Base-by-base conservation (phyloP, 2,797 vertebrate species). In the Champsocephalus gunnari region DNA sequence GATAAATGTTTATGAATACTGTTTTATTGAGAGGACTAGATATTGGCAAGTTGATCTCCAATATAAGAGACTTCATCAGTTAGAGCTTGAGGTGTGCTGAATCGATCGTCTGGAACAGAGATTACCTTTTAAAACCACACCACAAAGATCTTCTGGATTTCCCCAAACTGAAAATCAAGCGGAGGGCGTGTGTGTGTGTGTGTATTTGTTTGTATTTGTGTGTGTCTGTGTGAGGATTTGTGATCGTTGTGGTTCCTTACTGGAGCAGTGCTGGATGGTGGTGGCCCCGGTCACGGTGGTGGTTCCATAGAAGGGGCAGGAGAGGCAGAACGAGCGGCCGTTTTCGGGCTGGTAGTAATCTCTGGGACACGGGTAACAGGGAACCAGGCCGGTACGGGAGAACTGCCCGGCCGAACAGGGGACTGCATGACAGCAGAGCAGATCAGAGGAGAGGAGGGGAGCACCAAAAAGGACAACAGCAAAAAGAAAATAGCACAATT, bases 221-320 rank as follows among this genome's bases (percentile, higher is more conserved):
- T 58, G 14, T 3, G 12, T 59, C 7, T 65, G 19, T 54, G 32
- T 50, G 45, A 38, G 34, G 34, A 9, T 38, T 38, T 38, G 34
- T 2, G 4, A 28, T 43, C 16, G 44, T 44, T 17, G 0, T 28
- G 34, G 9, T 7, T 9, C 89, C 97, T 92, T 95, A 99, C 98
- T 99, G 85, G 98, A 99, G 91, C 98, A 99, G 83, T 97, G 96
- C 60, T 97, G 95, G 76, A 98, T 98, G 80, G 96, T 97, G 65
- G 93, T 97, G 14, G 97, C 96, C 50, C 97, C 98, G 0, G 80
- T 94, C 34, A 96, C 60, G 0, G 96, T 96, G 54, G 98, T 99
- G 75, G 97, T 99, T 71, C 98, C 98, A 43, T 99, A 98, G 89
- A 99, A 99, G 5, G 98, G 98, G 66, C 98, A 99, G 67, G 98